These are phyloP conservation scores for Pentalonia nigronervosa DNA, from an alignment of 1,140 invertebrate species.

Conservation along the genomic window DNA sequence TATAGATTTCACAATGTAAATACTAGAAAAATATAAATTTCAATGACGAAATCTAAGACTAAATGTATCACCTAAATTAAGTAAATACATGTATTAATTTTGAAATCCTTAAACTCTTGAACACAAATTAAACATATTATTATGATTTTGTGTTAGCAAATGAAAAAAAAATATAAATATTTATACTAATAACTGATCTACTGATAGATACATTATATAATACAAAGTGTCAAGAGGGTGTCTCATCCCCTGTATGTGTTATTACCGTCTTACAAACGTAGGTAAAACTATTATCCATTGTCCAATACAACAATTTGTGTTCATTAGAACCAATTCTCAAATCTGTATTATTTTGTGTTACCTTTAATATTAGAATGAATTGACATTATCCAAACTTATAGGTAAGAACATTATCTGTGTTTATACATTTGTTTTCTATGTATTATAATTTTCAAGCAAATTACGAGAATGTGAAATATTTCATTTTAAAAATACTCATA, in stretches of 20 bases:
- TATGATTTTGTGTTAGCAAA: neutral
- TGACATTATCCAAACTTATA: neutral
- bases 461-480: neutral
- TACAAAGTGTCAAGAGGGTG: neutral
- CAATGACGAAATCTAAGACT: neutral
- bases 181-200: neutral
- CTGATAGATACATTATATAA: neutral
- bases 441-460: neutral
- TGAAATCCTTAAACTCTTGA: neutral
- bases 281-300: neutral
- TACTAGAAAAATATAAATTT: neutral
- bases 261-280: neutral
- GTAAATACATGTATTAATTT: too few species aligned
- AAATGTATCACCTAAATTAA: neutral
- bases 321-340: neutral
- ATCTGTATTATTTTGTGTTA: neutral
- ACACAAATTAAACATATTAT: neutral
- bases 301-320: neutral
- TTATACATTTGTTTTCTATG: neutral
- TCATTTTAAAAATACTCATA: neutral
- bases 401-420: neutral
- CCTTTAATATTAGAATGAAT: neutral
- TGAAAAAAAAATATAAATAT: neutral
- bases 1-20: neutral
- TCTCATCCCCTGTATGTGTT: neutral